Conservation (phyloP, 1,140 invertebrate species). For the Leptonema lineaticorne region DNA sequence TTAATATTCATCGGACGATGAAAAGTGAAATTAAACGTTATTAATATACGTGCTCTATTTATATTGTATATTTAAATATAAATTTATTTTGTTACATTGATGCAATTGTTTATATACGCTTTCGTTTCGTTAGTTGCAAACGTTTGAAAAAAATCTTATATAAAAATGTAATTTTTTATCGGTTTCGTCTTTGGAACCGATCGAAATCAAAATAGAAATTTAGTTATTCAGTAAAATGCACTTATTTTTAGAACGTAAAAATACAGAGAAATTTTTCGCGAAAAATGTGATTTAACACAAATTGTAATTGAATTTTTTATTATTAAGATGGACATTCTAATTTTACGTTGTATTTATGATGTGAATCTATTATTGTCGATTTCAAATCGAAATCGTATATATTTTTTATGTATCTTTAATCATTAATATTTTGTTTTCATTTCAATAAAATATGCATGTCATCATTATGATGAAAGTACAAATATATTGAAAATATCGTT, state of each 20-base stretch:
- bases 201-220: background rate
- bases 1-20: background rate
- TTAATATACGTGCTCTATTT: background rate
- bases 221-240: background rate
- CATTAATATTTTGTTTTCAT: too few species aligned
- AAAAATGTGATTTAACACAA: too few species aligned
- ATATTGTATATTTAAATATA: background rate
- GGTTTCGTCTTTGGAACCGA: background rate
- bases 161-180: background rate
- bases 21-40: too few species aligned
- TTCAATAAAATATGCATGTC: too few species aligned
- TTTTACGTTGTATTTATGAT: too few species aligned
- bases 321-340: too few species aligned
- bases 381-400: too few species aligned
- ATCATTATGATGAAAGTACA: too few species aligned
- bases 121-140: background rate
- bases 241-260: constrained; percentile 13
- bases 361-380: too few species aligned
- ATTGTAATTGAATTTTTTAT: too few species aligned
- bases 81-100: background rate
- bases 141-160: background rate
- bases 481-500: too few species aligned
- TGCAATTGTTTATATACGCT: constrained; percentile 4
- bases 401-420: too few species aligned
- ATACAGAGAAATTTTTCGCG: background rate